Base-by-base conservation (phyloP, 1,140 invertebrate species). In the Drosophila serrata region DNA sequence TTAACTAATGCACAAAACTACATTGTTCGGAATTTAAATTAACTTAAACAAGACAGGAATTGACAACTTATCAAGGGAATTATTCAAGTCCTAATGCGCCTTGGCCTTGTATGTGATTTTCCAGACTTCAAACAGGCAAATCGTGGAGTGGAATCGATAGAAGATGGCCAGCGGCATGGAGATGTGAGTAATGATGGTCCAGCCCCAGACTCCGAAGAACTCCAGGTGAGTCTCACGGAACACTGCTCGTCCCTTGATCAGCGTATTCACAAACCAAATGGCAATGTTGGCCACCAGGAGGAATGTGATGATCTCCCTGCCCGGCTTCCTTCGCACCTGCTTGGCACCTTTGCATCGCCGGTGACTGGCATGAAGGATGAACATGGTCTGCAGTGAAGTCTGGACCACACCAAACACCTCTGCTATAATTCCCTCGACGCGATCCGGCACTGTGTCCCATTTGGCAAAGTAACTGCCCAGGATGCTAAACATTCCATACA, bases 101-200 rank as follows among this genome's bases (percentile, higher is more conserved):
- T 93, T 93, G 2, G 91, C 85, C 56, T 98, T 98, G 93, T 99
- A 99, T 31, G 97, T 96, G 62, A 97, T 95, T 93, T 98, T 98
- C 98, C 98, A 99, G 24, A 99, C 98, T 93, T 99, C 98, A 88
- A 98, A 99, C 1, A 99, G 94, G 91, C 98, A 99, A 57, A 99
- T 98, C 1, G 98, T 98, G 0, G 97, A 98, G 93, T 99, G 97
- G 93, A 99, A 98, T 13, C 97, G 93, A 92, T 97, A 97, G 93
- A 98, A 98, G 60, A 98, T 98, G 2, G 96, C 95, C 33, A 98
- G 93, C 0, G 97, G 97, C 94, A 97, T 96, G 0, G 96, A 96
- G 0, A 97, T 95, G 91, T 97, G 96, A 0, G 96, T 97, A 56
- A 98, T 97, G 68, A 98, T 97, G 0, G 96, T 97, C 97, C 97